These are phyloP conservation scores for Laspeyria flexula DNA, from an alignment of 2,888 invertebrate species.

Conservation along the genomic window DNA sequence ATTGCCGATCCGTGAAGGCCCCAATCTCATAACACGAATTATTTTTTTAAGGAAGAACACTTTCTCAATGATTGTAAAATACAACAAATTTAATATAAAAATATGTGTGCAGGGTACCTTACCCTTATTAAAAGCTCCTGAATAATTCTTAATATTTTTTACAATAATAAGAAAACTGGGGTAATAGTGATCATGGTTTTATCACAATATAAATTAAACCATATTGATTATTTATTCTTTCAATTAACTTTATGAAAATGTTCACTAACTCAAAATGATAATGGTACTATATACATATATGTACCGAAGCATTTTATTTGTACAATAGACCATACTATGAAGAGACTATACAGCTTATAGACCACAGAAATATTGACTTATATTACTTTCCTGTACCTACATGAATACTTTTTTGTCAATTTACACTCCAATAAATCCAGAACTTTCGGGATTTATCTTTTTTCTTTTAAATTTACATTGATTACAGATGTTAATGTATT, in stretches of 20 bases:
- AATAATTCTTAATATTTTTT: conserved; percentile 20
- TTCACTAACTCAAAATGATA: conserved; percentile 28
- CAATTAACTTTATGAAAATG: conserved; percentile 28
- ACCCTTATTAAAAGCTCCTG: conserved; percentile 7
- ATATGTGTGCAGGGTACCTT: conserved; percentile 35
- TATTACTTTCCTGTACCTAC: conserved; percentile 37
- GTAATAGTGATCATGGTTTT: conserved; percentile 29
- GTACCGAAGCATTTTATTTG: conserved; percentile 36
- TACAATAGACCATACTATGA: conserved; percentile 36
- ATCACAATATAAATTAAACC: conserved; percentile 48
- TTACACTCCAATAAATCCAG: conserved; percentile 11
- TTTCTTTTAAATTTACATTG: background rate
- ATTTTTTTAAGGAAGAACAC: conserved; percentile 29
- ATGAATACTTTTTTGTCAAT: conserved; percentile 38
- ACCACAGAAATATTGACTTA: conserved; percentile 40
- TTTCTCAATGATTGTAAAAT: conserved; percentile 30
- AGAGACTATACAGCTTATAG: conserved; percentile 42
- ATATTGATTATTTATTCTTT: conserved; percentile 25
- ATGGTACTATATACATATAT: conserved; percentile 36
- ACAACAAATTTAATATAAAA: conserved; percentile 44
- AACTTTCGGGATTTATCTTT: background rate
- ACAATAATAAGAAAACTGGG: conserved; percentile 29
- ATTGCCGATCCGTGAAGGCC: conserved; percentile 49
- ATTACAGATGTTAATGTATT: background rate
- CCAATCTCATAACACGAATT: conserved; percentile 44